Conservation (phyloP, 2,797 vertebrate species). For the Salarias fasciatus region DNA sequence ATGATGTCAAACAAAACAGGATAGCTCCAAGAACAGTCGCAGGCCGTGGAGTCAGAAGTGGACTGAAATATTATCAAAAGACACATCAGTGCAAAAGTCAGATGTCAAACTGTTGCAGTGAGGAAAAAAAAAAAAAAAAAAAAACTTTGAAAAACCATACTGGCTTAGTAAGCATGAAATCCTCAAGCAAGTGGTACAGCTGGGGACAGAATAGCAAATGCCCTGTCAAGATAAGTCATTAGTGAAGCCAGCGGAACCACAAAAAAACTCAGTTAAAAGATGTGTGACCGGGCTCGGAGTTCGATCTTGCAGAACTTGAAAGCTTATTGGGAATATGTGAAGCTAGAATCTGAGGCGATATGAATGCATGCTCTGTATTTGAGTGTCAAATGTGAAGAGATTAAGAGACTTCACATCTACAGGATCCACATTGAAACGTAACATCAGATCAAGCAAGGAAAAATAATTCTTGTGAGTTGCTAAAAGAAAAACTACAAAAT, state of each 20-base stretch:
- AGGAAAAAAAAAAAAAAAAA: conserved; percentile 22
- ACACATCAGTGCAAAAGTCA: conserved; percentile 12
- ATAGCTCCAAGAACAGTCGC: conserved; percentile 5
- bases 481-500: background rate
- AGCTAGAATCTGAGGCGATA: conserved; percentile 1
- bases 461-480: background rate
- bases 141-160: conserved; percentile 32
- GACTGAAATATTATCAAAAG: conserved; percentile 17
- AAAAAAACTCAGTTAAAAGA: conserved; percentile 15
- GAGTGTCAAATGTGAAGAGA: background rate
- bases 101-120: conserved; percentile 28
- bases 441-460: too few species aligned
- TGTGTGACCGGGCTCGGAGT: background rate
- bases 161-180: conserved; percentile 34
- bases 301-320: conserved; percentile 5
- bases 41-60: conserved; percentile 6
- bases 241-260: conserved; percentile 23
- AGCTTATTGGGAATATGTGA: conserved; percentile 2
- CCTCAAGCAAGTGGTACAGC: conserved; percentile 28
- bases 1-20: background rate
- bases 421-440: background rate
- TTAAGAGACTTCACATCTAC: background rate
- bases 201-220: conserved; percentile 36
- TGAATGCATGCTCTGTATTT: background rate
- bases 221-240: conserved; percentile 41